Evolutionary conservation across 1,140 invertebrate genomes (phyloP), one percentile per base, ranked within the genome.

Genomic region (Philaenus spumarius): DNA sequence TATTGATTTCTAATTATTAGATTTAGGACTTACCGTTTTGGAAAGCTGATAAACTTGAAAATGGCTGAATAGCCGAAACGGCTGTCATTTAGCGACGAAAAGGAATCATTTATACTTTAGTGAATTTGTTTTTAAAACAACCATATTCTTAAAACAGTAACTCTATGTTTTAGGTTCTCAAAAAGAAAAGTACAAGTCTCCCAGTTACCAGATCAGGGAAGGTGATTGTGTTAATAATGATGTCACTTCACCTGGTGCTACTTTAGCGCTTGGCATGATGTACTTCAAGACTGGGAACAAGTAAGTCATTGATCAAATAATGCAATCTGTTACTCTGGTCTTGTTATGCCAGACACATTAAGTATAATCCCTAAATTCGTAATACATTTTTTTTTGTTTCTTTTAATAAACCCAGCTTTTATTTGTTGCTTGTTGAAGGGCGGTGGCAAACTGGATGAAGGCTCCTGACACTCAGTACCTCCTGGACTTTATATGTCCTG

Each of bases 181-280:
- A 67, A 89, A 85, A 70, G 89, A 93, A 64, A 92, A 91, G 71
- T 91, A 92, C 68, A 92, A 90, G 68, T 82, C 87, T 1, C 85
- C 87, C 0, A 80, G 83, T 65, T 87, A 84, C 72, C 90, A 92
- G 73, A 89, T 92, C 58, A 79, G 89, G 23, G 94, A 97, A 77
- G 94, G 93, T n/a, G 87, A 92, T 58, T 85, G 82, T 19, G 90
- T 97, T 14, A 98, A 98, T 76, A 86, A 95, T 42, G 92, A 97
- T 77, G 93, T 98, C 1, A 98, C 95, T 1, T 89, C 91, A 46
- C 94, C 95, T 12, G 95, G 95, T 12, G 93, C 95, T 4, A 98
- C 93, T 0, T 75, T 97, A 34, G 95, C 95, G 0, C 75, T 98
- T 9, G 95, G 93, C 4, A 80, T 98, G 55, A 92, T 97, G 80